Percentiles rank a stretch among this genome's conserved stretches.
Evolutionary conservation across 2,888 invertebrate genomes (phyloP).

Genomic region (Caenorhabditis sinica): DNA sequence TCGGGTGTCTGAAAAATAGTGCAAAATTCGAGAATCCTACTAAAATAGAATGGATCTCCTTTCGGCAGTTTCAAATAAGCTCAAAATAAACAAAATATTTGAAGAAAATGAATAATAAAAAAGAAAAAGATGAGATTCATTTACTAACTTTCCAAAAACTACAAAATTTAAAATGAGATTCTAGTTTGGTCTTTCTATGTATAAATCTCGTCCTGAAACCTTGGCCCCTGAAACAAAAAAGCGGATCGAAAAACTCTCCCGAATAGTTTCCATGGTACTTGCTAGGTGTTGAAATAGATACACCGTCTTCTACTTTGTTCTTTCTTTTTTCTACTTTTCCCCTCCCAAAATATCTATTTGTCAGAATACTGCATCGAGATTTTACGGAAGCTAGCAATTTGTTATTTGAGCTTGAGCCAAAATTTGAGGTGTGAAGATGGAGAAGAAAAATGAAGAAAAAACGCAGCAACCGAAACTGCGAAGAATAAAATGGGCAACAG

Average conservation of each 20-base stretch:
- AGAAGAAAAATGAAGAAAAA: constrained; percentile 4
- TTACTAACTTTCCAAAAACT: no score
- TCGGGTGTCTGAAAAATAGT: no score
- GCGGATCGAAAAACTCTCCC: background rate
- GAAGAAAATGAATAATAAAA: no score
- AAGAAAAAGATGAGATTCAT: no score
- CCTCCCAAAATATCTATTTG: constrained; percentile 16
- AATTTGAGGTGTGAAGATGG: constrained; percentile 56
- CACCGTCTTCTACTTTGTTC: background rate
- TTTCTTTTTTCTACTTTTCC: background rate
- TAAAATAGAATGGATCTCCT: no score
- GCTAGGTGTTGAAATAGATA: constrained; percentile 33
- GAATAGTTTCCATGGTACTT: constrained; percentile 22
- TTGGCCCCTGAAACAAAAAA: background rate
- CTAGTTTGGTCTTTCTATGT: no score
- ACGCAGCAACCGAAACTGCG: constrained; percentile 10
- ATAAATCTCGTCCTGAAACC: no score
- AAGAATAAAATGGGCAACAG: constrained; percentile 43
- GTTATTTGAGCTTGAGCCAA: constrained; percentile 32
- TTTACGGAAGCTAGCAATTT: constrained; percentile 53
- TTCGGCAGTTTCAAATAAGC: no score
- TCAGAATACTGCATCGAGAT: constrained; percentile 26
- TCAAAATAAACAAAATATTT: no score
- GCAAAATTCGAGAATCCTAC: no score
- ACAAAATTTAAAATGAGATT: background rate